A percentile compares a stretch with the other conserved stretches of the same genome.
Conservation (phyloP, 1,140 invertebrate genomes). For the Heliconius hermathena region DNA sequence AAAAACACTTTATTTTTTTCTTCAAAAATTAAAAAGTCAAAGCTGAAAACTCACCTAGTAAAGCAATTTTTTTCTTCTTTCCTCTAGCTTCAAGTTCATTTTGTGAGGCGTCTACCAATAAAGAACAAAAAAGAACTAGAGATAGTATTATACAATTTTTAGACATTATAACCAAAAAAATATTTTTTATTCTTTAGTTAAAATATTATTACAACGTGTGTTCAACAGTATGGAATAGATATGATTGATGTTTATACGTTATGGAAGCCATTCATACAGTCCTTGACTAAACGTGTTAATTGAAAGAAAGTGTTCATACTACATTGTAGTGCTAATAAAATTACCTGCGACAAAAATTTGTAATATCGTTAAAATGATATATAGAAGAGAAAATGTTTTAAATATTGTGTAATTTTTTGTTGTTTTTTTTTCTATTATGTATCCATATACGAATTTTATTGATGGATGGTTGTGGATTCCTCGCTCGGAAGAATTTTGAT, state of each 20-base stretch:
- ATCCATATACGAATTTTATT: no score
- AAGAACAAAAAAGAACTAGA: constrained; percentile 12
- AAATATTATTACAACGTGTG: background rate
- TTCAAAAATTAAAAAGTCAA: background rate
- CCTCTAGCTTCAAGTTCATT: constrained; percentile 54
- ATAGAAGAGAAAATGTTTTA: background rate
- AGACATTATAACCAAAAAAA: background rate
- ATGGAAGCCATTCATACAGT: background rate
- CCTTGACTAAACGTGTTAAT: background rate
- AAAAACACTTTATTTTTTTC: no score
- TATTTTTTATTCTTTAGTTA: background rate
- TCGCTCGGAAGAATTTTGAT: no score
- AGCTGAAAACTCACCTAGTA: background rate
- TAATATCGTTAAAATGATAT: background rate
- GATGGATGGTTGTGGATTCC: no score
- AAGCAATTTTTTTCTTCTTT: constrained; percentile 51
- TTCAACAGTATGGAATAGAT: background rate
- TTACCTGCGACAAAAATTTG: background rate
- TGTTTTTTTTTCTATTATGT: background rate
- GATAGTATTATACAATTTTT: background rate
- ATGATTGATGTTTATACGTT: background rate
- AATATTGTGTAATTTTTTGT: background rate
- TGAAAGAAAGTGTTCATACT: background rate
- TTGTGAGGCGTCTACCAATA: background rate
- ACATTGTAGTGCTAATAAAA: background rate